A percentile compares a stretch with the other conserved stretches of the same genome.
Evolutionary conservation across 2,888 invertebrate species (phyloP).

Genomic region (Macaria notata): DNA sequence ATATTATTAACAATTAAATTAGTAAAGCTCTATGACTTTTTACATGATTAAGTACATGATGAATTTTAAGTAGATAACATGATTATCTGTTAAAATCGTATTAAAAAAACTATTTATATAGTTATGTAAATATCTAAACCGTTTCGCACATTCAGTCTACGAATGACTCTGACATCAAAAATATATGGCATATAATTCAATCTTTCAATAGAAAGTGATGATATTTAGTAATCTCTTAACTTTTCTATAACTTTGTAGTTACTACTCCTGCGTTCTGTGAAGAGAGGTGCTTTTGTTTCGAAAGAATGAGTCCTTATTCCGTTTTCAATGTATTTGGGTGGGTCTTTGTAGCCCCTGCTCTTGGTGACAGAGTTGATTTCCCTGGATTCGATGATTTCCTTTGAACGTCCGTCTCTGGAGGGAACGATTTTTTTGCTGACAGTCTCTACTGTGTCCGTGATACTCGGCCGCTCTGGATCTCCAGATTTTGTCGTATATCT

Average conservation of each 20-base stretch:
- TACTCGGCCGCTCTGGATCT: slow-evolving; percentile 85
- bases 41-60: slow-evolving; percentile 59
- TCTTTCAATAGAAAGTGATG: slow-evolving; percentile 9
- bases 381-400: slow-evolving; percentile 87
- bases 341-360: slow-evolving; percentile 81
- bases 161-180: slow-evolving; percentile 63
- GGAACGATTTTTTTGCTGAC: slow-evolving; percentile 87
- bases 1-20: slow-evolving; percentile 61
- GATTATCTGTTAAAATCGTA: slow-evolving; percentile 53
- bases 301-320: slow-evolving; percentile 64
- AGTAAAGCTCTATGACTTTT: slow-evolving; percentile 79
- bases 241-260: slow-evolving; percentile 75
- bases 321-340: slow-evolving; percentile 81
- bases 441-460: slow-evolving; percentile 87
- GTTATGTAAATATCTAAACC: slow-evolving; percentile 60
- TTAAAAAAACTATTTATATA: slow-evolving; percentile 49
- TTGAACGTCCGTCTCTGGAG: slow-evolving; percentile 83
- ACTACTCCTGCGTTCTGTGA: slow-evolving; percentile 69
- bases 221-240: slow-evolving; percentile 71
- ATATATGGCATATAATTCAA: slow-evolving; percentile 59
- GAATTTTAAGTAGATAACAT: slow-evolving; percentile 48
- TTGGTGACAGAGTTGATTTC: slow-evolving; percentile 88
- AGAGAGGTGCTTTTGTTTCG: slow-evolving; percentile 65
- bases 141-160: slow-evolving; percentile 69
- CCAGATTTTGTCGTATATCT: slow-evolving; percentile 86